Evolutionary conservation across 2,888 invertebrate species (phyloP).

Genomic region (Lepidocyrtinus sp.): DNA sequence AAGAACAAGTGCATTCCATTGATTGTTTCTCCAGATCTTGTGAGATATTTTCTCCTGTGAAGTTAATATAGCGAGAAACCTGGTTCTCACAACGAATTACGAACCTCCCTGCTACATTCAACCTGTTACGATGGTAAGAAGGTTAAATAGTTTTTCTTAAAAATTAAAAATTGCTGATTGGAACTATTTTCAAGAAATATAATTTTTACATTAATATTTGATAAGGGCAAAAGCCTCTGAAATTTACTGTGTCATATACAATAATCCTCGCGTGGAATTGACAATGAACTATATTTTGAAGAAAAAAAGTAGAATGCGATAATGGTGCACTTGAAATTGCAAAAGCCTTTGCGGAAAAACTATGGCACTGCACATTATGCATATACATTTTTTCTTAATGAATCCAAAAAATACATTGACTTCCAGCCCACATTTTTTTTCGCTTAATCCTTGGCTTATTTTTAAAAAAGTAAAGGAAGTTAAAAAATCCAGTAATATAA

Average conservation of each 20-base stretch:
- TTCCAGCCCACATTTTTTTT: constrained; percentile 16
- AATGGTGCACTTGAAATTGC: constrained; percentile 10
- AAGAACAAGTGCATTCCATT: constrained; percentile 2
- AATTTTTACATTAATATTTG: not conserved
- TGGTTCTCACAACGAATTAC: constrained; percentile 63
- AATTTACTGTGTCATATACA: not conserved
- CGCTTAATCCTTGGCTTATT: constrained; percentile 23
- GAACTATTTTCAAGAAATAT: not conserved
- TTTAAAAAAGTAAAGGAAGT: constrained; percentile 5
- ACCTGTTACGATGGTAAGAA: constrained; percentile 59
- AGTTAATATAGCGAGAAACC: constrained; percentile 30
- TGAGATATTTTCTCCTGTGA: not conserved
- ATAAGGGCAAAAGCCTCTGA: not conserved
- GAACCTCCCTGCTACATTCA: constrained; percentile 59
- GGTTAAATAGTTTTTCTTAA: too few relatives aligned
- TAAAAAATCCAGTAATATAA: constrained; percentile 29
- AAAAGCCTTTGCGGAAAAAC: constrained; percentile 7
- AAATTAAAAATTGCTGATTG: too few relatives aligned
- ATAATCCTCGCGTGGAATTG: not conserved
- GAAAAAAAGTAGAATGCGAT: constrained; percentile 6
- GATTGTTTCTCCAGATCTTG: not conserved
- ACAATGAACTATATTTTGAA: not conserved
- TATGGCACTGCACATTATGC: constrained; percentile 5
- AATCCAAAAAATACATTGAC: constrained; percentile 3
- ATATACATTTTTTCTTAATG: constrained; percentile 7